Percentiles rank a stretch among this genome's conserved stretches.
These are phyloP conservation scores for Parascotia fuliginaria DNA, from an alignment of 2,888 invertebrate genomes.

Conservation along the genomic window DNA sequence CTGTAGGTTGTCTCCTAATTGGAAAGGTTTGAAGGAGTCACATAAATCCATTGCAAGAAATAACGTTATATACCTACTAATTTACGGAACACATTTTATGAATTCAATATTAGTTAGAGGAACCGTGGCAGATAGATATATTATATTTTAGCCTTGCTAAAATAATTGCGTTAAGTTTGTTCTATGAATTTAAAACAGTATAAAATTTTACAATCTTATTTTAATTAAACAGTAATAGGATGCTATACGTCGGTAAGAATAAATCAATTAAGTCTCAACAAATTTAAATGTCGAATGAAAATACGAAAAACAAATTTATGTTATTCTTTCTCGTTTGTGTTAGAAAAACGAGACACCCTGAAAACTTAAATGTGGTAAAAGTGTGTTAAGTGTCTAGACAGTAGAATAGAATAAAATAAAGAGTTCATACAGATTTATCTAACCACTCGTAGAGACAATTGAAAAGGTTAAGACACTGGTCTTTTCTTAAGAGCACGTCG, in stretches of 20 bases:
- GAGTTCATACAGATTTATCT: not conserved
- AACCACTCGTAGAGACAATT: conserved; percentile 21
- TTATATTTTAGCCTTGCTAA: conserved; percentile 6
- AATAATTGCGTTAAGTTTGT: conserved; percentile 1
- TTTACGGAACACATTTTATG: conserved; percentile 33
- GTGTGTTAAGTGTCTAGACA: not conserved
- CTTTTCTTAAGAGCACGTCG: conserved; percentile 23
- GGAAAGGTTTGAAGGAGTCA: conserved; percentile 58
- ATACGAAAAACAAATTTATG: too few species aligned
- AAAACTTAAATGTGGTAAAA: too few species aligned
- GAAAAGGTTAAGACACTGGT: conserved; percentile 31
- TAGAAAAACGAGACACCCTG: too few species aligned
- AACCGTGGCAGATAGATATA: conserved; percentile 8
- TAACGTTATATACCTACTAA: conserved; percentile 34
- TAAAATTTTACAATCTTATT: too few species aligned
- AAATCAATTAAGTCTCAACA: too few species aligned
- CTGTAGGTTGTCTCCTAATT: conserved; percentile 61
- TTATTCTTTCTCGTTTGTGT: too few species aligned
- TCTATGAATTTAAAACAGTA: not conserved
- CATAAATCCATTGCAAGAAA: conserved; percentile 48
- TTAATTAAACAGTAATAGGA: too few species aligned
- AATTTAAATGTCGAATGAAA: too few species aligned
- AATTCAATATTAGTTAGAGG: conserved; percentile 26
- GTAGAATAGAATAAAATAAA: not conserved
- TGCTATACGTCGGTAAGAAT: too few species aligned